Evolutionary conservation across 2,888 invertebrate genomes (phyloP).

Genomic region (Cyaniris semiargus): DNA sequence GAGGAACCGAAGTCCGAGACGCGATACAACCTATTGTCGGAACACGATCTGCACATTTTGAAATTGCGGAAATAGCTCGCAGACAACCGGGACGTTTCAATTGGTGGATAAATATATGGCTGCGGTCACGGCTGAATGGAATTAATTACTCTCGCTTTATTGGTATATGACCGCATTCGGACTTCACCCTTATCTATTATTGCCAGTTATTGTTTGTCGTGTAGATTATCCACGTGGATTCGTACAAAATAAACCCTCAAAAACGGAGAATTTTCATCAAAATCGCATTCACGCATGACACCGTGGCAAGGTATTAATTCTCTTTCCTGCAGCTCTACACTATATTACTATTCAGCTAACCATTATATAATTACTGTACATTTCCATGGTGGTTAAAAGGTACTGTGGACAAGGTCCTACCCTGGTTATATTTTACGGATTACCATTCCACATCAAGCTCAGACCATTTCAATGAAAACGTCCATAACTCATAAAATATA

Average conservation of each 20-base stretch:
- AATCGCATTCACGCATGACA: too few species aligned
- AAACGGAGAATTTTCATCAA: too few species aligned
- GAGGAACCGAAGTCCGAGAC: not conserved
- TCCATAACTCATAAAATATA: constrained; percentile 6
- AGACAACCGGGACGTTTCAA: constrained; percentile 78
- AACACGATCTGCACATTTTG: constrained; percentile 77
- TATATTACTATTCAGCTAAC: not conserved
- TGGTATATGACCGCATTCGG: constrained; percentile 35
- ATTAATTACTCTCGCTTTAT: constrained; percentile 42
- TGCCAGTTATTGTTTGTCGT: not conserved
- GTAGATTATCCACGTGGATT: too few species aligned
- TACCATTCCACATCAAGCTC: not conserved
- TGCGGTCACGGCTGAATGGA: constrained; percentile 43
- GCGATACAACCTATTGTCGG: constrained; percentile 78
- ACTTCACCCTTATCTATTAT: constrained; percentile 22
- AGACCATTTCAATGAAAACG: not conserved
- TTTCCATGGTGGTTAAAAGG: not conserved
- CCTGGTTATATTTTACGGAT: not conserved
- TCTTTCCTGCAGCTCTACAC: too few species aligned
- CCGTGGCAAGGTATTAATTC: too few species aligned
- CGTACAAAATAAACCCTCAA: too few species aligned
- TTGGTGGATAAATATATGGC: constrained; percentile 65
- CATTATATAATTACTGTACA: not conserved
- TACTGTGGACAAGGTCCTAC: not conserved
- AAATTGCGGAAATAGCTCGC: constrained; percentile 78